Base-by-base conservation (phyloP, 2,797 vertebrate genomes). In the Fistularia tabacaria region DNA sequence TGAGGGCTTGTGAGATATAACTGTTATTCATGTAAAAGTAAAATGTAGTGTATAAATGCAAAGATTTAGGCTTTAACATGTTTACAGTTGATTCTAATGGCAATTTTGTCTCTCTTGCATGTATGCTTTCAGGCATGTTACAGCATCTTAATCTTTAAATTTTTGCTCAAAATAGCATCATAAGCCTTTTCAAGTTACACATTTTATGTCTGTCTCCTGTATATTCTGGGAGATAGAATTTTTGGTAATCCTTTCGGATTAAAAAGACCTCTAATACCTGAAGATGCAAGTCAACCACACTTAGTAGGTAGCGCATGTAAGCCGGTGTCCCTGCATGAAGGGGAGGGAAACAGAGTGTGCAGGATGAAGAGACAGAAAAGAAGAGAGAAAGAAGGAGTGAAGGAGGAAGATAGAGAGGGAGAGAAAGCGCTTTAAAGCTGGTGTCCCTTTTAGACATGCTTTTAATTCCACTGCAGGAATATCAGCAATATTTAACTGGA, bases 401-500 rank as follows among this genome's bases (percentile, higher is more conserved):
- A 52, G 13, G 37, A 53, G 49, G 49, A 51, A 53, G 66, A 72
- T 13, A 63, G 64, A 49, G 45, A 54, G 51, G 38, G 51, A 68
- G 67, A 74, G 72, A 71, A 57, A 54, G 56, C 42, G 70, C 73
- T 86, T 84, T 87, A 81, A 85, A 78, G 73, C 73, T 25, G 64
- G 76, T 73, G 64, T 91, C 91, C 88, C 83, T 92, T 73, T 87
- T 73, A 88, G 73, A 80, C 88, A 78, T 86, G 79, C 88, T 92
- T 94, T 92, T 91, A 92, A 92, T 93, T 93, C 89, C 87, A 76
- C 74, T 83, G 84, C 79, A 76, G 83, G 88, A 87, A 76, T 91
- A 90, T 92, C 93, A 91, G 82, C 83, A 92, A 91, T 91, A 93
- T 90, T 91, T 93, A 94, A 93, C 83, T 82, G 86, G 91, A 95